Conservation (phyloP, 1,140 invertebrate species). For the Cotesia chilonis region DNA sequence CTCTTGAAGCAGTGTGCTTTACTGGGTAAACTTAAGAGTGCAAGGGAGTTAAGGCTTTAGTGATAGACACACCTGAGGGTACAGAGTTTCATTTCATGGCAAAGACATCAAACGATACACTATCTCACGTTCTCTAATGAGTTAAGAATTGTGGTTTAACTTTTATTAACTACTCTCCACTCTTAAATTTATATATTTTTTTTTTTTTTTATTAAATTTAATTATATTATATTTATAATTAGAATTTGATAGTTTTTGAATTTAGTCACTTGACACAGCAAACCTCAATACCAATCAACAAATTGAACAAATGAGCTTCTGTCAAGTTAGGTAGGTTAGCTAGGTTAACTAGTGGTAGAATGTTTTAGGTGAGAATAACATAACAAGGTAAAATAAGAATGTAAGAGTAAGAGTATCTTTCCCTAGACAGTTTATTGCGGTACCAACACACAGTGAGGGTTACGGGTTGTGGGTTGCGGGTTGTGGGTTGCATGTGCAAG, state of each 20-base stretch:
- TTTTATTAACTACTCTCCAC: slow-evolving; percentile 49
- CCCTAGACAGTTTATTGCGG: neutral
- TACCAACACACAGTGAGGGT: neutral
- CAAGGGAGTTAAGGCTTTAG: slow-evolving; percentile 25
- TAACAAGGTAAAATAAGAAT: slow-evolving; percentile 1
- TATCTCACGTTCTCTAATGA: slow-evolving; percentile 62
- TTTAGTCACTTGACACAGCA: no score
- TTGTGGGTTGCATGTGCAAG: slow-evolving; percentile 39
- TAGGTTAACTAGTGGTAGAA: neutral
- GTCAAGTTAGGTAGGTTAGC: no score
- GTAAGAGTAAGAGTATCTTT: neutral
- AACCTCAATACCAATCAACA: no score
- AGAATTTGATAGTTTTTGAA: no score
- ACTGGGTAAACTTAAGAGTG: slow-evolving; percentile 19
- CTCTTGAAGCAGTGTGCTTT: neutral
- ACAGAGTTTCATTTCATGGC: slow-evolving; percentile 55
- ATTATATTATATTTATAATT: slow-evolving; percentile 8
- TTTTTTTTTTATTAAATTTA: slow-evolving; percentile 5
- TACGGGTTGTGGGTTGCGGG: neutral
- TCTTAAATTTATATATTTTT: slow-evolving; percentile 61
- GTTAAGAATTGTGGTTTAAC: slow-evolving; percentile 55
- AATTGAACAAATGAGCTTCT: no score
- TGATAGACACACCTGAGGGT: slow-evolving; percentile 15
- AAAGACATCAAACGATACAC: slow-evolving; percentile 59
- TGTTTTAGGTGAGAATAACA: slow-evolving; percentile 15